Evolutionary conservation across 2,113 vertebrate species (phyloP).

Genomic region (Chaetodon trifascialis): DNA sequence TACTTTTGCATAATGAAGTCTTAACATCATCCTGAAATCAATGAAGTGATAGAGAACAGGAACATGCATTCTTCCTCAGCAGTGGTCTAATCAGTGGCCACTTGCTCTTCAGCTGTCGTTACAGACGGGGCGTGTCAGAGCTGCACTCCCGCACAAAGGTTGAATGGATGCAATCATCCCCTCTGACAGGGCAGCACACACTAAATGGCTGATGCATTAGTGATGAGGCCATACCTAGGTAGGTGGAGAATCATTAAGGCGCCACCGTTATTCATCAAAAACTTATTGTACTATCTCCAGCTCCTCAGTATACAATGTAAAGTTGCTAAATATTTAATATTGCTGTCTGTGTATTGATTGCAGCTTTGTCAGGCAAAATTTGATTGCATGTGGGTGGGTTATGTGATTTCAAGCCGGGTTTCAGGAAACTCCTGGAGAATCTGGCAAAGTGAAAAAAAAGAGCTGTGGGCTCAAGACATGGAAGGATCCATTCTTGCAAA

Average conservation of each 20-base stretch:
- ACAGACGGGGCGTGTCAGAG: slow-evolving; percentile 29
- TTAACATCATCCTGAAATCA: slow-evolving; percentile 53
- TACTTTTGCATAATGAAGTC: slow-evolving; percentile 34
- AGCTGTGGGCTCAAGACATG: too few species aligned
- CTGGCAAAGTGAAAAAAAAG: background rate
- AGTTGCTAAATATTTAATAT: slow-evolving; percentile 59
- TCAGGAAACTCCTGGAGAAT: background rate
- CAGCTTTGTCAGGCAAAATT: slow-evolving; percentile 1
- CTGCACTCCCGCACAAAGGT: slow-evolving; percentile 39
- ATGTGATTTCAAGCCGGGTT: slow-evolving; percentile 4
- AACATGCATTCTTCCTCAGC: slow-evolving; percentile 11
- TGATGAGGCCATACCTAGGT: slow-evolving; percentile 57
- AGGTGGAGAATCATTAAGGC: slow-evolving; percentile 54
- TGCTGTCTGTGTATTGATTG: slow-evolving; percentile 30
- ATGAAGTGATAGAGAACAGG: slow-evolving; percentile 37
- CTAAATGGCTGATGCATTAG: slow-evolving; percentile 76
- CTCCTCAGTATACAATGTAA: background rate
- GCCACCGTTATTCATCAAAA: slow-evolving; percentile 7
- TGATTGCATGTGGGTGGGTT: slow-evolving; percentile 17
- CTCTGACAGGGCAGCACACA: slow-evolving; percentile 27
- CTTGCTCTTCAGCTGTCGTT: slow-evolving; percentile 56
- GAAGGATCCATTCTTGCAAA: too few species aligned
- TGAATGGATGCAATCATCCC: slow-evolving; percentile 67
- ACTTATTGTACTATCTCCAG: slow-evolving; percentile 26
- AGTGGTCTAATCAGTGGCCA: slow-evolving; percentile 66